Evolutionary conservation across 1,140 invertebrate species (phyloP), one percentile per base, ranked within the genome.

Genomic region (Tribolium castaneum): DNA sequence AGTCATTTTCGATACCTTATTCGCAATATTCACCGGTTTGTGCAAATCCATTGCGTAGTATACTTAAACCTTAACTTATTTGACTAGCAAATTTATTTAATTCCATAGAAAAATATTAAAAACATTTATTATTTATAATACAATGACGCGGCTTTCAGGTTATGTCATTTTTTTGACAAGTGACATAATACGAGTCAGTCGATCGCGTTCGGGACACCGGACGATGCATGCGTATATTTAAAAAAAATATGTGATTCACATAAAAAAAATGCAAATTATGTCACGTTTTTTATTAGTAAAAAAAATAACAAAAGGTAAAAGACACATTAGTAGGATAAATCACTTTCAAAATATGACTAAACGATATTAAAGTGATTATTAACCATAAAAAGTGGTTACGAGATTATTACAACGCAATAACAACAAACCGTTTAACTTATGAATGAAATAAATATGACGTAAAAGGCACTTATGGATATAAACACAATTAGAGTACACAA

Each of bases 11-110:
- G 6, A 4, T 86, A 91, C 91, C 89, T 91, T 90, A 81, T 92
- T 92, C 70, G 70, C 77, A 10, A 90, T 86, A 82, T 91, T 90
- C 49, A 92, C 90, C 19, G 91, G 90, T 80, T 87, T 86, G 83
- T 92, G 91, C 59, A 92, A 87, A 87, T 90, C 89, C 83, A 84
- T 84, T 72, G 45, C 30, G 54, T 25, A 59, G 10, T 22, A 25
- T 59, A 25, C 16, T 59, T 30, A 22, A 12, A 35, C 3, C 12
- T 66, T 66, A 35, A 54, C 13, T 76, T 76, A 76, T 3, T 19
- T 70, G 62, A 66, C 45, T 66, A 49, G 59, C 5, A 13, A 13
- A 7, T 66, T 66, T 22, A 5, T 12, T 14, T 35, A 34, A 22
- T 14, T 66, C 34, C 59, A 66, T 66, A 66, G 59, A 66, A 35